Conservation (phyloP, 2,113 vertebrate species). For the Jacana jacana region DNA sequence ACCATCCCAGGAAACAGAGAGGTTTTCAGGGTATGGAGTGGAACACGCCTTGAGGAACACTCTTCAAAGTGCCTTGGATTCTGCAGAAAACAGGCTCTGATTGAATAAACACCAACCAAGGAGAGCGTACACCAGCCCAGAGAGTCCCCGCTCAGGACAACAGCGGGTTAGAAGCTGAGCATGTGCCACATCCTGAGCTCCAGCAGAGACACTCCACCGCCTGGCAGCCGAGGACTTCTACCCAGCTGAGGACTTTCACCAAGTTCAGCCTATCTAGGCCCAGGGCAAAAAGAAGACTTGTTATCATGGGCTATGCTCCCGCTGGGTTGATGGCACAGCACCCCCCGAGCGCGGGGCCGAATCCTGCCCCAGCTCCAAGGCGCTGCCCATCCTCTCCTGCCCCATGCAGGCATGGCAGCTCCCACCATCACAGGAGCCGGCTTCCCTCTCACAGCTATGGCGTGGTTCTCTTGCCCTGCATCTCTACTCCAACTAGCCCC, state of each 20-base stretch:
- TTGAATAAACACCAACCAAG: background rate
- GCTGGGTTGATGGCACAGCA: background rate
- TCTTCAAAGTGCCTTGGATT: background rate
- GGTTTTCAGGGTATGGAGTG: background rate
- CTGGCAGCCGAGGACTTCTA: background rate
- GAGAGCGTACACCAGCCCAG: fast-evolving
- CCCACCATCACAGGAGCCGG: background rate
- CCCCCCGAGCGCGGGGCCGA: background rate
- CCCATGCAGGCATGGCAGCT: background rate
- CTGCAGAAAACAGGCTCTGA: background rate
- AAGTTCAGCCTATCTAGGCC: background rate
- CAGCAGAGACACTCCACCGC: background rate
- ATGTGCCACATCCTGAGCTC: fast-evolving
- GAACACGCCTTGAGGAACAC: background rate
- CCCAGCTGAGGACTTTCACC: no score
- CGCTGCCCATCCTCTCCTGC: background rate
- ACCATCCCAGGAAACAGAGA: background rate
- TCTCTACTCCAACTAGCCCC: background rate
- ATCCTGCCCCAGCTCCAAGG: background rate
- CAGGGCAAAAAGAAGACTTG: fast-evolving
- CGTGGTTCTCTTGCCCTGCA: background rate
- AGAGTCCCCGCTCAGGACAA: background rate
- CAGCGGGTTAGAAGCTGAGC: background rate
- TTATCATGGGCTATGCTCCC: no score
- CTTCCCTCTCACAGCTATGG: background rate